phyloP scores from a whole-genome alignment of 2,113 vertebrate genomes.

The Cyanoderma ruficeps region DNA sequence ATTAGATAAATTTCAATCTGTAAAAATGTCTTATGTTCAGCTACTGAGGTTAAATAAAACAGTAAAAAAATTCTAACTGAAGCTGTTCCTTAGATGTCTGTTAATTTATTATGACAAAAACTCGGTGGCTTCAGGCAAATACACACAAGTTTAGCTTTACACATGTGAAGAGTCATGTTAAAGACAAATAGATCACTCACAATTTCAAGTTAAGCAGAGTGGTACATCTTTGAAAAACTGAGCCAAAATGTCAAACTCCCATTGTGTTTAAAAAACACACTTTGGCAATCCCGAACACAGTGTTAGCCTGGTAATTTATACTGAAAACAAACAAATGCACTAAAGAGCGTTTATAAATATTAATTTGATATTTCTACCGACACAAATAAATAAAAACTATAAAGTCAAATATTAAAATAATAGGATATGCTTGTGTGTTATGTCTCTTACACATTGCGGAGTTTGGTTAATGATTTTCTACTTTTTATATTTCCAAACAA shows the following conservation, averaged over 20 bases:
- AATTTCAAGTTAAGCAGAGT: not conserved
- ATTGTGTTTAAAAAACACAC: not conserved
- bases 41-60: not conserved
- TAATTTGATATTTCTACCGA: not conserved
- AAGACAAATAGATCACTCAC: not conserved
- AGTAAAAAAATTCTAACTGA: not conserved
- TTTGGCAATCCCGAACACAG: not conserved
- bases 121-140: not conserved
- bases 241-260: not conserved
- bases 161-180: not conserved
- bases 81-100: not conserved
- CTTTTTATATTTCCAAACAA: not conserved
- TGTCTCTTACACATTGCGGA: not conserved
- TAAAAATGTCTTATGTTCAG: not conserved
- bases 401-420: not conserved
- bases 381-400: slow-evolving; percentile 18
- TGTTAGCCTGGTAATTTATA: not conserved
- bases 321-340: not conserved
- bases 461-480: not conserved
- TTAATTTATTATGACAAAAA: not conserved
- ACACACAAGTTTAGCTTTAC: not conserved
- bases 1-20: not conserved
- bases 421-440: not conserved
- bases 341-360: slow-evolving; percentile 37
- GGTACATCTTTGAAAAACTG: not conserved